Evolutionary conservation across 2,888 invertebrate species (phyloP).

Genomic region (Limenitis camilla): DNA sequence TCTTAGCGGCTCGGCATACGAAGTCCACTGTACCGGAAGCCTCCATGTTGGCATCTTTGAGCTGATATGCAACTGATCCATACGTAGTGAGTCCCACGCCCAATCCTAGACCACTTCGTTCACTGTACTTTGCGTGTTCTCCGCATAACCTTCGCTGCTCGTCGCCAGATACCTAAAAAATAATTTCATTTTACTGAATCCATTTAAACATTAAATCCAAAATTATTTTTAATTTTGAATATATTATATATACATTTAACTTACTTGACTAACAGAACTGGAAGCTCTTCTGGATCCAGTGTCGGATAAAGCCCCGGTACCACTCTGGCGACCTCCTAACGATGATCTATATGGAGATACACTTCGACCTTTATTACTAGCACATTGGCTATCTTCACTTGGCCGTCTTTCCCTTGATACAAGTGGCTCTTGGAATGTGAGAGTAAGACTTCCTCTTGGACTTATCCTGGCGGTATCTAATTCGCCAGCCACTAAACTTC

Average conservation of each 20-base stretch:
- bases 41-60: constrained; percentile 86
- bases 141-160: constrained; percentile 81
- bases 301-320: constrained; percentile 67
- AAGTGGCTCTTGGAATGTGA: constrained; percentile 77
- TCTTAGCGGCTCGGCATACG: constrained; percentile 80
- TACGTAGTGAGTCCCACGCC: constrained; percentile 77
- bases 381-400: constrained; percentile 74
- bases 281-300: constrained; percentile 79
- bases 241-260: constrained; percentile 1
- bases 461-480: constrained; percentile 59
- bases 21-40: constrained; percentile 83
- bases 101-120: constrained; percentile 60
- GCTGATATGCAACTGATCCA: constrained; percentile 84
- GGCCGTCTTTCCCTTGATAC: constrained; percentile 72
- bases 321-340: constrained; percentile 58
- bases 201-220: neutral
- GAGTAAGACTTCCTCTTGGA: constrained; percentile 75
- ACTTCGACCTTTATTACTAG: constrained; percentile 64
- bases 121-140: constrained; percentile 75
- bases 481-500: constrained; percentile 56
- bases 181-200: neutral
- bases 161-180: constrained; percentile 79
- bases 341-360: constrained; percentile 78
- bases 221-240: too few species aligned
- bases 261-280: constrained; percentile 83